phyloP scores from a whole-genome alignment of 2,888 invertebrate species.

The Pilophorus perplexus region DNA sequence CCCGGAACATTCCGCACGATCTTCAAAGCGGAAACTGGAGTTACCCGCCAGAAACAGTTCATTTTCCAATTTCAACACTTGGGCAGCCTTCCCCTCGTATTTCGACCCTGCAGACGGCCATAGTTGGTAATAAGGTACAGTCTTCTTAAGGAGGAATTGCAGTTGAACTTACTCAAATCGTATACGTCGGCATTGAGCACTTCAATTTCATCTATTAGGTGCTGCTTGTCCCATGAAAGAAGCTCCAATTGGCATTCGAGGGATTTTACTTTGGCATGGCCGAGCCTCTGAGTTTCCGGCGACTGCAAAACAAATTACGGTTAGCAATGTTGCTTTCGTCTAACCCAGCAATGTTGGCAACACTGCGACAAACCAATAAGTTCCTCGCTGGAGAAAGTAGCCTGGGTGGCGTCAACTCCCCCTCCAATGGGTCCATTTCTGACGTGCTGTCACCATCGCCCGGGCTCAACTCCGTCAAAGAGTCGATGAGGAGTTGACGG shows the following conservation, averaged over 20 bases:
- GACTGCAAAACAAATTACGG: slow-evolving; percentile 25
- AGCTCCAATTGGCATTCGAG: slow-evolving; percentile 41
- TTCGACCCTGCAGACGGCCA: slow-evolving; percentile 14
- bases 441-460: no score
- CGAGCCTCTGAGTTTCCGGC: slow-evolving; percentile 13
- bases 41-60: slow-evolving; percentile 24
- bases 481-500: not conserved
- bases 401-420: no score
- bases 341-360: no score
- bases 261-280: slow-evolving; percentile 19
- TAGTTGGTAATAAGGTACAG: not conserved
- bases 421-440: no score
- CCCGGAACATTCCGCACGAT: not conserved
- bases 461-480: slow-evolving; percentile 11
- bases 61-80: slow-evolving; percentile 31
- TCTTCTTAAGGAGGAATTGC: no score
- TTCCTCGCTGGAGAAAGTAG: no score
- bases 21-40: not conserved
- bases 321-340: no score
- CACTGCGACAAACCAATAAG: no score
- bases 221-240: slow-evolving; percentile 43
- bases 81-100: slow-evolving; percentile 22
- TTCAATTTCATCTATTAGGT: slow-evolving; percentile 43
- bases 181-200: slow-evolving; percentile 17
- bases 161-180: slow-evolving; percentile 11